A percentile compares a stretch with the other conserved stretches of the same genome.
Conservation (phyloP, 2,888 invertebrate species). For the Eupeodes latifasciatus region DNA sequence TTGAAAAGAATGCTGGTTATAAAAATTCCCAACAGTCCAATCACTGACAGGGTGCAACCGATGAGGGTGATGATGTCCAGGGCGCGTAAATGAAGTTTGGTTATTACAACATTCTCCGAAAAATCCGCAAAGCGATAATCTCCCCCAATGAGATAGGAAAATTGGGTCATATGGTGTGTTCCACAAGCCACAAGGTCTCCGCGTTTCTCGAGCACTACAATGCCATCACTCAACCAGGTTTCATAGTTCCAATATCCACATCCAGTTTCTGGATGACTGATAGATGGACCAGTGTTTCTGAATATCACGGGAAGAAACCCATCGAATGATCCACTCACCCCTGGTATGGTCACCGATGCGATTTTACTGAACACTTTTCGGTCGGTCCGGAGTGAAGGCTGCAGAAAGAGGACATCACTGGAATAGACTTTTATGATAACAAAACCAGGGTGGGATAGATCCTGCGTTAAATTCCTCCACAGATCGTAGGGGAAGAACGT, state of each 20-base stretch:
- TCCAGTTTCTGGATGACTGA: constrained; percentile 77
- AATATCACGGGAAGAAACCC: constrained; percentile 59
- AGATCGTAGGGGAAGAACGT: constrained; percentile 85
- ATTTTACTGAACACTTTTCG: constrained; percentile 84
- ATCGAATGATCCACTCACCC: constrained; percentile 81
- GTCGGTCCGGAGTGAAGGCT: constrained; percentile 81
- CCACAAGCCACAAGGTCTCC: constrained; percentile 83
- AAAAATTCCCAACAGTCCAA: constrained; percentile 87
- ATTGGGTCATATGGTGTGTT: constrained; percentile 87
- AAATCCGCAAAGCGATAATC: constrained; percentile 79
- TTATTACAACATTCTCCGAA: constrained; percentile 80
- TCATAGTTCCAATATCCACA: constrained; percentile 88
- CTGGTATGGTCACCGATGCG: constrained; percentile 87
- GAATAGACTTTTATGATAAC: constrained; percentile 86
- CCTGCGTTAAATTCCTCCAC: constrained; percentile 79
- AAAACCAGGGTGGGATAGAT: constrained; percentile 78
- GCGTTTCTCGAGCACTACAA: constrained; percentile 80
- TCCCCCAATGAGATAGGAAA: constrained; percentile 85
- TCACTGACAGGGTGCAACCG: constrained; percentile 86
- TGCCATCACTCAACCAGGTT: constrained; percentile 86
- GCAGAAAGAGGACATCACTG: constrained; percentile 86
- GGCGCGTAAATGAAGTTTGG: constrained; percentile 83
- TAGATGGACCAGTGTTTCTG: background rate
- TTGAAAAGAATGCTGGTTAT: constrained; percentile 86
- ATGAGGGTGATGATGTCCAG: constrained; percentile 86